Evolutionary conservation across 2,113 vertebrate species (phyloP).

Genomic region (Etheostoma cragini): DNA sequence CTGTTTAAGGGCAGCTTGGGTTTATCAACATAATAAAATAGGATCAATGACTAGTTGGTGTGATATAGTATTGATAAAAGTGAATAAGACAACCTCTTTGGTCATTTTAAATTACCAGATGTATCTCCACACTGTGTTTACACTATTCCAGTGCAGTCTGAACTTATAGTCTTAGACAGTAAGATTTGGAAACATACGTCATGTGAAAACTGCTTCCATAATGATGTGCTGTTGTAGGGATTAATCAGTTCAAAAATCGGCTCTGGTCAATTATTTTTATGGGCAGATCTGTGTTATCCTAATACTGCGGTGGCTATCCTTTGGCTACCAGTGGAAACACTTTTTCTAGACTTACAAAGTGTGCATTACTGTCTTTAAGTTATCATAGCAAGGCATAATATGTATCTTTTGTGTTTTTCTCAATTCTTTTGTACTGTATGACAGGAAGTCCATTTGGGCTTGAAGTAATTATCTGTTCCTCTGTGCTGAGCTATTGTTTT

Average conservation of each 20-base stretch:
- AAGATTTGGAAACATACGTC: background rate
- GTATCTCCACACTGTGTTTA: background rate
- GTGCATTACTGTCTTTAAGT: background rate
- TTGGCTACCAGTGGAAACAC: background rate
- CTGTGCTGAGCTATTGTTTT: background rate
- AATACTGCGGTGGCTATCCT: background rate
- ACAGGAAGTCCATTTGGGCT: background rate
- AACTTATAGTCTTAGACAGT: background rate
- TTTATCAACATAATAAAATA: background rate
- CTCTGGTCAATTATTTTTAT: background rate
- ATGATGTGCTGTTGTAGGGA: background rate
- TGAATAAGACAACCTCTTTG: background rate
- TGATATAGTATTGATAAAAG: background rate
- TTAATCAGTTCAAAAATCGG: background rate
- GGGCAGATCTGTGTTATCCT: background rate
- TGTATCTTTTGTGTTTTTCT: background rate
- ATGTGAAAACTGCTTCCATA: background rate
- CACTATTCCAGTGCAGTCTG: background rate
- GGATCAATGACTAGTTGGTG: background rate
- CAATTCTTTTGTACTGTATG: background rate
- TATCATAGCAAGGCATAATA: background rate
- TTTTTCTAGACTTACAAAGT: background rate
- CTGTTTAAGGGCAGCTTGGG: conserved; percentile 5
- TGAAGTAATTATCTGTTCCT: background rate
- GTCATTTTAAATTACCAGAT: conserved; percentile 1